A percentile compares a stretch with the other conserved stretches of the same genome.
phyloP scores from a whole-genome alignment of 2,888 invertebrate species.

The Erebia ligea region DNA sequence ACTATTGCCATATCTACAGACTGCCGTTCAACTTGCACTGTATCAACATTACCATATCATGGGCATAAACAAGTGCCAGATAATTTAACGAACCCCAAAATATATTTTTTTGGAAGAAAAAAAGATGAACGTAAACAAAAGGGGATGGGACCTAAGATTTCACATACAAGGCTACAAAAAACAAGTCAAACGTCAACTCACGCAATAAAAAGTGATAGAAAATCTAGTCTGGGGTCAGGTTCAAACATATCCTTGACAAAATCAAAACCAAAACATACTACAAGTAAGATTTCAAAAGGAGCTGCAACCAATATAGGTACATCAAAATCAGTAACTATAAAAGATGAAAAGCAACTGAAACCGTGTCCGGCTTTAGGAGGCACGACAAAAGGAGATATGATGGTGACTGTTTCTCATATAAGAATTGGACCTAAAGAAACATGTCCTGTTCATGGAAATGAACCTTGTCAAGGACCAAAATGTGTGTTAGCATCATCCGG shows the following conservation, averaged over 20 bases:
- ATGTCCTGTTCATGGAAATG: conserved; percentile 62
- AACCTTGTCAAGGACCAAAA: conserved; percentile 67
- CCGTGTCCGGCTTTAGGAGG: conserved; percentile 51
- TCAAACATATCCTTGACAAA: conserved; percentile 5
- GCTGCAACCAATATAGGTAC: conserved; percentile 49
- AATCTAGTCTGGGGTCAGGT: conserved; percentile 22
- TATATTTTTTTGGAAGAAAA: conserved; percentile 66
- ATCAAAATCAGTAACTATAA: conserved; percentile 59
- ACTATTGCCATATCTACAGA: conserved; percentile 41
- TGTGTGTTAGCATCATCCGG: conserved; percentile 56
- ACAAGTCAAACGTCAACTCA: conserved; percentile 42
- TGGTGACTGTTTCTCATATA: conserved; percentile 69
- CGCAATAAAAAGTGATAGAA: conserved; percentile 38
- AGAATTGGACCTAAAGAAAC: conserved; percentile 62
- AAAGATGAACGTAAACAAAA: conserved; percentile 46
- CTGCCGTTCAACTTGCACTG: conserved; percentile 46
- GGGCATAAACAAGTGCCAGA: conserved; percentile 40
- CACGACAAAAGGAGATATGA: conserved; percentile 58
- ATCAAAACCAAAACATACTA: conserved; percentile 20
- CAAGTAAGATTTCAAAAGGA: conserved; percentile 42
- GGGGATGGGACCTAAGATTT: conserved; percentile 62
- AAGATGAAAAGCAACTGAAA: conserved; percentile 50
- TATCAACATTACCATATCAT: conserved; percentile 42
- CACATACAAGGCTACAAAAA: conserved; percentile 44
- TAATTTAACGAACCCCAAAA: conserved; percentile 51